These are phyloP conservation scores for Grus americana DNA, from an alignment of 2,113 vertebrate species.

Conservation along the genomic window DNA sequence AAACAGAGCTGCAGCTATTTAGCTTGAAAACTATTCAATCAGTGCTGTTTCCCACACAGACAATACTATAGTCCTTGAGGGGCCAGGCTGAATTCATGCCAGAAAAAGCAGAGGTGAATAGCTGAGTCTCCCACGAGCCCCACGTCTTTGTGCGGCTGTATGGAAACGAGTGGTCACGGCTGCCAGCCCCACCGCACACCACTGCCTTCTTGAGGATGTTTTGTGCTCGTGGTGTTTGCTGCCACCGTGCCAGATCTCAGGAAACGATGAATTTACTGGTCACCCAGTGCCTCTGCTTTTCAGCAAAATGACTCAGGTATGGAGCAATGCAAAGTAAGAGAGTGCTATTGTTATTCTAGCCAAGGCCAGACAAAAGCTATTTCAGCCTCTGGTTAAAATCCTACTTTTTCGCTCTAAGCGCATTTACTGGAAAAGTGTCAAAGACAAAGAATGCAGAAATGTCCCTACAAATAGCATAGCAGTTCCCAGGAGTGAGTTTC, in stretches of 20 bases:
- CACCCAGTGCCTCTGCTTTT: neutral
- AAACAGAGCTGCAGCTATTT: neutral
- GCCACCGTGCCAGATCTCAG: neutral
- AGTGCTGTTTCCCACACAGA: neutral
- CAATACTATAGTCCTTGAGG: neutral
- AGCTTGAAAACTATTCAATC: neutral
- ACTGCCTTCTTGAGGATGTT: neutral
- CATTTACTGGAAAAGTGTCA: neutral
- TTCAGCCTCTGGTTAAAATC: neutral
- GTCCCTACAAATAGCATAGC: neutral
- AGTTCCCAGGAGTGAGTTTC: neutral
- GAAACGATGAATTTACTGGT: neutral
- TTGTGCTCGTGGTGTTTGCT: neutral
- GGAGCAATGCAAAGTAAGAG: neutral
- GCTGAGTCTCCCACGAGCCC: accelerated
- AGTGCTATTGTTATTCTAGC: neutral
- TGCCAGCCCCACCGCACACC: neutral
- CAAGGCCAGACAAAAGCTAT: neutral
- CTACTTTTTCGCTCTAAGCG: neutral
- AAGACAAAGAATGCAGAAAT: neutral
- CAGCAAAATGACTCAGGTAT: neutral
- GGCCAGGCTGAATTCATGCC: neutral
- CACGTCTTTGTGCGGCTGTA: neutral
- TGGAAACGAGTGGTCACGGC: accelerated
- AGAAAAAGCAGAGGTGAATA: neutral